Evolutionary conservation across 2,888 invertebrate genomes (phyloP).

Genomic region (Lysandra bellargus): DNA sequence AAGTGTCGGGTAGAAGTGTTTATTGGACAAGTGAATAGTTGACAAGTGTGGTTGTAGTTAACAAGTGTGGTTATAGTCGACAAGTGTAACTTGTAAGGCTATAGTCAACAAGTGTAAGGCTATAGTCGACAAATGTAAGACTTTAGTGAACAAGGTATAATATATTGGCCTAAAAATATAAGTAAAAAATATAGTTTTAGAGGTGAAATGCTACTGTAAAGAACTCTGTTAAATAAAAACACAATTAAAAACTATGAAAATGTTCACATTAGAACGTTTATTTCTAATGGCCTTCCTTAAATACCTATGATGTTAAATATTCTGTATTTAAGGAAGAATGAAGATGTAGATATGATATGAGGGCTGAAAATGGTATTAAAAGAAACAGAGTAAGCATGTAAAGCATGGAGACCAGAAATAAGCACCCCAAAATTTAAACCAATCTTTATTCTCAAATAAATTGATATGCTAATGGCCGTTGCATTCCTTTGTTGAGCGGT

Average conservation of each 20-base stretch:
- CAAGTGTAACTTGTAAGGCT: background rate
- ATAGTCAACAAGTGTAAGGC: background rate
- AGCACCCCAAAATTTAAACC: no score
- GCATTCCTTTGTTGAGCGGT: no score
- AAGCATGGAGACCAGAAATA: background rate
- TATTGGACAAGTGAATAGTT: background rate
- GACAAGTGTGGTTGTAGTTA: background rate
- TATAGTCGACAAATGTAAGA: background rate
- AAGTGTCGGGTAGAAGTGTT: conserved; percentile 31
- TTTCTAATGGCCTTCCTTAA: no score
- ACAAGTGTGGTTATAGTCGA: background rate
- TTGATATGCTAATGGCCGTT: no score
- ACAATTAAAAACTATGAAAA: no score
- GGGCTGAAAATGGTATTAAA: background rate
- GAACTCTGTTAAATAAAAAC: background rate
- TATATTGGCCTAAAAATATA: background rate
- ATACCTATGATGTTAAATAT: background rate
- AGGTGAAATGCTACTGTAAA: background rate
- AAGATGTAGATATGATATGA: background rate
- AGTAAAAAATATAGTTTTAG: background rate
- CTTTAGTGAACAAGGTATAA: background rate
- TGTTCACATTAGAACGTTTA: no score
- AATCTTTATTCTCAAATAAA: no score
- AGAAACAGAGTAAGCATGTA: background rate
- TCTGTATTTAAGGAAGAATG: no score